These are phyloP conservation scores for Chelon labrosus DNA, from an alignment of 2,797 vertebrate species.

Conservation along the genomic window DNA sequence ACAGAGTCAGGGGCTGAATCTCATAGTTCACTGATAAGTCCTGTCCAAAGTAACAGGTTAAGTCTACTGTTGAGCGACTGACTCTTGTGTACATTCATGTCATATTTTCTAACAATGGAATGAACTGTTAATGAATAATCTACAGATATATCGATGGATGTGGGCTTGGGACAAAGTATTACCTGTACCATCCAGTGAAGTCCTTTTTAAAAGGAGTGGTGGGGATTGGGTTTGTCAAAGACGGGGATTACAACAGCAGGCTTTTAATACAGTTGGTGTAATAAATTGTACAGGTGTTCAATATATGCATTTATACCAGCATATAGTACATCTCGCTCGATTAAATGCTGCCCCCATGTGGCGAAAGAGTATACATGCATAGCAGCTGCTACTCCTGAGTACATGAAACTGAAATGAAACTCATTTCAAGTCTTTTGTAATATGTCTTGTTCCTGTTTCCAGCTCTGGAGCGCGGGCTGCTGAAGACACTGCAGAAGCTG, in stretches of 20 bases:
- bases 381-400: neutral
- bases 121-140: conserved; percentile 25
- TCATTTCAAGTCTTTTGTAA: neutral
- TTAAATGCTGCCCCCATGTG: conserved; percentile 79
- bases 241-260: neutral
- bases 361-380: conserved; percentile 26
- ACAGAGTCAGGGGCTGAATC: conserved; percentile 54
- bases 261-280: neutral
- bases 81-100: conserved; percentile 20
- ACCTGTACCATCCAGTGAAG: conserved; percentile 3
- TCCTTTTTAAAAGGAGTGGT: conserved; percentile 1
- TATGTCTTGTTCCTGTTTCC: neutral
- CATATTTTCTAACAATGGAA: conserved; percentile 44
- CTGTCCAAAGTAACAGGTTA: conserved; percentile 18
- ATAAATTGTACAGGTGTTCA: neutral
- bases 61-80: conserved; percentile 15
- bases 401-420: neutral
- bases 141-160: conserved; percentile 9
- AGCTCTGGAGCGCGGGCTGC: conserved; percentile 92
- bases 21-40: conserved; percentile 60
- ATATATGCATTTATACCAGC: neutral
- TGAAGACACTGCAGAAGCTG: conserved; percentile 97
- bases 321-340: neutral
- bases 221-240: neutral
- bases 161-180: neutral